Base-by-base conservation (phyloP, 1,140 invertebrate species). In the Trypoxylus dichotomus region DNA sequence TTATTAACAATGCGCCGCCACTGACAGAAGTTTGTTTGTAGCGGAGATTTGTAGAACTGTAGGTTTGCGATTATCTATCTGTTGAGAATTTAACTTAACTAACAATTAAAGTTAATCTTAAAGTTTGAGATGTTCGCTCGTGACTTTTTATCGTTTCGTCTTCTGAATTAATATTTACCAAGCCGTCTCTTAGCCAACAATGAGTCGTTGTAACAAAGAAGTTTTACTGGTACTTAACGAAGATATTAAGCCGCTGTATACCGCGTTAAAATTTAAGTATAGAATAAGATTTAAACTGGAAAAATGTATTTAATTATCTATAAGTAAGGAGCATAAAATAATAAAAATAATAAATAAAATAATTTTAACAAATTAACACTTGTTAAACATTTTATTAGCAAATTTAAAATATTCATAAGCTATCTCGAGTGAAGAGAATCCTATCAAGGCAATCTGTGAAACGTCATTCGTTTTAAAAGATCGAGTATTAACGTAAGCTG, bases 51-150 rank as follows among this genome's bases (percentile, higher is more conserved):
- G 73, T 74, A 72, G 73, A 74, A 24, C 29, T 15, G 73, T 1
- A 8, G 8, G n/a, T 32, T 47, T 6, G 29, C 13, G 73, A 74
- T 74, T 74, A 74, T 74, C 73, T 42, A 74, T 74, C 73, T 42
- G 73, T 41, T 24, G 73, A 74, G 37, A 74, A 74, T 74, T 74
- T 74, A 74, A 74, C 73, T 74, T 74, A 74, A 74, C 73, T 74
- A 32, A 74, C 29, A 74, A 74, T 74, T 74, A 29, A 74, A 74
- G 15, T 74, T 74, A 74, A 74, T 74, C 29, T 74, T 74, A 7
- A n/a, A 6, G n/a, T 13, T 29, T 74, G 42, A 29, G 13, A 21
- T 74, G 73, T 47, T 19, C n/a, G 63, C 42, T 32, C 32, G 32
- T 37, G 32, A 37, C 32, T 37, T 37, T 37, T 37, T 37, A 37